A percentile compares a stretch with the other conserved stretches of the same genome.
phyloP scores from a whole-genome alignment of 2,797 vertebrate genomes.

The Melopsittacus undulatus region DNA sequence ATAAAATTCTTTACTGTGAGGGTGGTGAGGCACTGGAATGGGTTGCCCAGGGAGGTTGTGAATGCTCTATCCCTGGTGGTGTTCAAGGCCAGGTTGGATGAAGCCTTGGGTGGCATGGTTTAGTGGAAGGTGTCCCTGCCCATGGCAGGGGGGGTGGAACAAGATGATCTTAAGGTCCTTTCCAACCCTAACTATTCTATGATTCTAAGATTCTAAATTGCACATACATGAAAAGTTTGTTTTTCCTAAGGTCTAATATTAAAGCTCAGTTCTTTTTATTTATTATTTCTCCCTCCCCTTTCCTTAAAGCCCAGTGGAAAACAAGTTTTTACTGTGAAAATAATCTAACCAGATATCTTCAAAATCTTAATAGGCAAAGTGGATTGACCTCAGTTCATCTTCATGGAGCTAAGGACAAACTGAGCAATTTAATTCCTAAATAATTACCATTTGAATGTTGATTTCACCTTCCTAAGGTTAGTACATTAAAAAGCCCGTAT shows the following conservation, averaged over 20 bases:
- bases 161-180: no score
- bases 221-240: slow-evolving; percentile 11
- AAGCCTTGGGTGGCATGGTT: no score
- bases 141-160: no score
- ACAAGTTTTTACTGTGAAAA: slow-evolving; percentile 38
- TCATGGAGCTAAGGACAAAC: slow-evolving; percentile 61
- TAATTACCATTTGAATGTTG: slow-evolving; percentile 65
- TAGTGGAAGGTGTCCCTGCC: no score
- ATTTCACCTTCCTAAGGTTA: slow-evolving; percentile 64
- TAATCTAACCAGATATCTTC: slow-evolving; percentile 65
- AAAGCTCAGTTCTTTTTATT: background rate
- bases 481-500: slow-evolving; percentile 39
- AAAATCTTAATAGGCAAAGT: slow-evolving; percentile 69
- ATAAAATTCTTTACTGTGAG: background rate
- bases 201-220: background rate
- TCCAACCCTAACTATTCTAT: no score
- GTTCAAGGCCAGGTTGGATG: no score
- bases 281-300: background rate
- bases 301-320: slow-evolving; percentile 10
- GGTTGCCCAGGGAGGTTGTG: no score
- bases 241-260: slow-evolving; percentile 18
- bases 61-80: no score
- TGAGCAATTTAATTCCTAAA: slow-evolving; percentile 71
- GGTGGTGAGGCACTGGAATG: no score
- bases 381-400: slow-evolving; percentile 68